phyloP scores from a whole-genome alignment of 2,113 vertebrate species.

The Ciconia stormi region DNA sequence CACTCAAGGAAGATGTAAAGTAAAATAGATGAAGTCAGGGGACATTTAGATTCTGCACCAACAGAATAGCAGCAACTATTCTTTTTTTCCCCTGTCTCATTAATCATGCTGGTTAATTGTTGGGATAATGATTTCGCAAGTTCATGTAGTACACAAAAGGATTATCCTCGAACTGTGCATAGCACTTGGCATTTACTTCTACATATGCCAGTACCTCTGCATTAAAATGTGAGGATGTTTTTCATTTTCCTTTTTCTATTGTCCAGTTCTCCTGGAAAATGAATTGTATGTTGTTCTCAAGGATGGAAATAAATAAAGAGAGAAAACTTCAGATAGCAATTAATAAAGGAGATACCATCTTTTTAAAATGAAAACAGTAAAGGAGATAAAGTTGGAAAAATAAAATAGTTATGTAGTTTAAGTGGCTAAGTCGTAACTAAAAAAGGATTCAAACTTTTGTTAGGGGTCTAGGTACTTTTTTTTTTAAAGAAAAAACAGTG shows the following conservation, averaged over 20 bases:
- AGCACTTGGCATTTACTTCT: neutral
- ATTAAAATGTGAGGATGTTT: constrained; percentile 27
- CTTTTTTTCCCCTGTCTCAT: neutral
- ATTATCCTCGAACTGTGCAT: neutral
- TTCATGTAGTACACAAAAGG: constrained; percentile 43
- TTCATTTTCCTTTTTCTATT: constrained; percentile 23
- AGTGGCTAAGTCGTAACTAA: neutral
- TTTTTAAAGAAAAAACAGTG: neutral
- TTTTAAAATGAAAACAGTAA: neutral
- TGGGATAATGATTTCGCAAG: constrained; percentile 52
- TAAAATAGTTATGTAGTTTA: neutral
- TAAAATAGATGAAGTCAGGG: constrained; percentile 6
- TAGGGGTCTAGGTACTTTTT: neutral
- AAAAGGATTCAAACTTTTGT: neutral
- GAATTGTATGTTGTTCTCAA: constrained; percentile 27
- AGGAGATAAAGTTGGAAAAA: neutral
- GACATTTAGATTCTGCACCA: neutral
- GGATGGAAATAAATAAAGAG: constrained; percentile 21
- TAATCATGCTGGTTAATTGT: constrained; percentile 52
- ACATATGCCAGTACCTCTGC: neutral
- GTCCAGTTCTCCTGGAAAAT: constrained; percentile 10
- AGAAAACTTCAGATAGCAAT: neutral
- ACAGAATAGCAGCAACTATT: neutral
- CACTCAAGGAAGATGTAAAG: neutral
- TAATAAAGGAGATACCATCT: neutral